Evolutionary conservation across 2,797 vertebrate species (phyloP), one percentile per base, ranked within the genome.

Genomic region (Catharus ustulatus): DNA sequence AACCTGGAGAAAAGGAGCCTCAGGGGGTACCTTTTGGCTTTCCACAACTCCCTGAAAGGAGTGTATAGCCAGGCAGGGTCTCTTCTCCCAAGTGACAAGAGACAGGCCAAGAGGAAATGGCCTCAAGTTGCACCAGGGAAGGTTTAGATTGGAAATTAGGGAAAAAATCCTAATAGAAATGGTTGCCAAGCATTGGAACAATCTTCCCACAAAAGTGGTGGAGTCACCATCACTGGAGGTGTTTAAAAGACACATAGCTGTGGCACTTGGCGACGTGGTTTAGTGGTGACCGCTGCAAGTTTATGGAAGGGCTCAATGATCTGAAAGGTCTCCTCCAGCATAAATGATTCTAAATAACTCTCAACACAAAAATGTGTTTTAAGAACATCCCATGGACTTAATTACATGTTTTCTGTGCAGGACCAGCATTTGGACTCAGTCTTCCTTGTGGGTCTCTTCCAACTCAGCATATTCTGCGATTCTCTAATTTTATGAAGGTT

Each of bases 21-120:
- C 42, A 6, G 13, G 9, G 16, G 7, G 7, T 6, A 27, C 30
- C 10, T 61, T 5, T 16, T 2, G 2, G 5, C 42, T 59, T 10
- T 32, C 17, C 23, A 16, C 12, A 42, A 3, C 8, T 46, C 12
- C 24, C 61, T 32, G 26, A 22, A 13, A 74, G 30, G 49, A 78
- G 10, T 10, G 1, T 59, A 46, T 4, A 36, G 15, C n/a, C 26
- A 6, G 10, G 36, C 16, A 9, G 5, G 22, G 8, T 20, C 32
- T 29, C 58, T 36, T 55, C 32, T n/a, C 36, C 22, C 32, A 19
- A 11, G 26, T 11, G 27, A 38, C 27, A 24, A 52, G 42, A 12
- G 36, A 42, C 10, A 16, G 62, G 5, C 45, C 5, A 24, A 30
- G 43, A 26, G 16, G 43, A 49, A 43, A 26, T 5, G 36, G 49